These are phyloP conservation scores for Ophion ellenae DNA, from an alignment of 2,888 invertebrate species.

Conservation along the genomic window DNA sequence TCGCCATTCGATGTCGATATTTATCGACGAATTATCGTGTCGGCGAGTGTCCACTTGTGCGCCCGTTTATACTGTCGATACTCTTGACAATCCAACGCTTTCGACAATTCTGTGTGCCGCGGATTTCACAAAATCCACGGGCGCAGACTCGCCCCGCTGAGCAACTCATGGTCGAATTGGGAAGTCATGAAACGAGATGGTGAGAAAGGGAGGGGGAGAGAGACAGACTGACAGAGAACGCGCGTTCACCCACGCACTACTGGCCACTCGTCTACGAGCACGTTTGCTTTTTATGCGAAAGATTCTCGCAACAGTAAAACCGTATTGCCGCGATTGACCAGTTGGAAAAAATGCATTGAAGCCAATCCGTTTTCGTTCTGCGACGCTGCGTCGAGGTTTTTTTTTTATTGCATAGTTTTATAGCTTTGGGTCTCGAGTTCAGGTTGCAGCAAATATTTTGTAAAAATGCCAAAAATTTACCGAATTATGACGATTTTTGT, in stretches of 20 bases:
- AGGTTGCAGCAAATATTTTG: too few species aligned
- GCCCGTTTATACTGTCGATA: neutral
- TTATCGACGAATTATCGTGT: conserved; percentile 65
- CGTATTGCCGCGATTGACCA: neutral
- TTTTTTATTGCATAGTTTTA: neutral
- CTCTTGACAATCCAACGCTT: conserved; percentile 50
- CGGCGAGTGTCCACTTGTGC: conserved; percentile 2
- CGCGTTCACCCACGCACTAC: neutral
- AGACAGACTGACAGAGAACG: neutral
- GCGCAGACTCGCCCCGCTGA: conserved; percentile 57
- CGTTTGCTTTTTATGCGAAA: conserved; percentile 36
- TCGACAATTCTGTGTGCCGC: conserved; percentile 61
- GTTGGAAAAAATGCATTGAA: neutral
- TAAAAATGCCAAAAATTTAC: too few species aligned
- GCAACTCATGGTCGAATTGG: conserved; percentile 63
- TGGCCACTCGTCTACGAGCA: conserved; percentile 21
- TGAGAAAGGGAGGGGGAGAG: neutral
- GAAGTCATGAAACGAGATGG: conserved; percentile 18
- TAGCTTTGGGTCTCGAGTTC: neutral
- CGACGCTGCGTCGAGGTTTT: neutral
- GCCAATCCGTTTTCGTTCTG: neutral
- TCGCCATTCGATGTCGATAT: conserved; percentile 65
- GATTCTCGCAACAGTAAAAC: conserved; percentile 44
- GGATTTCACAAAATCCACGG: conserved; percentile 71
- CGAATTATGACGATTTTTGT: too few species aligned